These are phyloP conservation scores for Cuniculus paca DNA, from an alignment of 2,797 vertebrate species.

Conservation along the genomic window DNA sequence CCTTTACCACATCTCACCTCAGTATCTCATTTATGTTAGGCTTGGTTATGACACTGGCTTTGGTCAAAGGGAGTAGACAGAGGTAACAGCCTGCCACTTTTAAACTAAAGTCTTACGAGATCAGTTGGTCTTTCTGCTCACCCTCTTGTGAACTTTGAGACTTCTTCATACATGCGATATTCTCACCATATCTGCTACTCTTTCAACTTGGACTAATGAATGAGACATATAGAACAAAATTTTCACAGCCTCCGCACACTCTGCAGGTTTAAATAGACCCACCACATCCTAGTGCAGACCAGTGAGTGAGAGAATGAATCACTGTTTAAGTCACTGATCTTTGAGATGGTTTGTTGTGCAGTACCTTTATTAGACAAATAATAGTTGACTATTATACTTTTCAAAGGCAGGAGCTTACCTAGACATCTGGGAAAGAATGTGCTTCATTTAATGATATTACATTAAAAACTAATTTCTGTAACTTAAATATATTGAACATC, in stretches of 20 bases:
- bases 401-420: neutral
- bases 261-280: neutral
- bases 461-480: slow-evolving; percentile 56
- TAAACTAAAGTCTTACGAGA: neutral
- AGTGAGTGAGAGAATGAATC: neutral
- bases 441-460: slow-evolving; percentile 27
- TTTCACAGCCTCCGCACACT: neutral
- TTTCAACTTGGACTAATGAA: neutral
- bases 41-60: neutral
- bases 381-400: slow-evolving; percentile 8
- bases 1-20: neutral
- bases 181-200: neutral
- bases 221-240: neutral
- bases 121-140: neutral
- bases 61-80: neutral
- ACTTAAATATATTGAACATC: slow-evolving; percentile 7
- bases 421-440: neutral
- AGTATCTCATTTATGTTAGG: neutral
- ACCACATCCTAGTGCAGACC: neutral
- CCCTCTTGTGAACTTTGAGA: neutral
- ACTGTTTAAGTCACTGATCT: neutral
- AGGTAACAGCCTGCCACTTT: neutral
- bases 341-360: neutral
- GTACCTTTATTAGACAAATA: neutral
- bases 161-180: neutral